Evolutionary conservation across 2,888 invertebrate species (phyloP).

Genomic region (Microctonus hyperodae): DNA sequence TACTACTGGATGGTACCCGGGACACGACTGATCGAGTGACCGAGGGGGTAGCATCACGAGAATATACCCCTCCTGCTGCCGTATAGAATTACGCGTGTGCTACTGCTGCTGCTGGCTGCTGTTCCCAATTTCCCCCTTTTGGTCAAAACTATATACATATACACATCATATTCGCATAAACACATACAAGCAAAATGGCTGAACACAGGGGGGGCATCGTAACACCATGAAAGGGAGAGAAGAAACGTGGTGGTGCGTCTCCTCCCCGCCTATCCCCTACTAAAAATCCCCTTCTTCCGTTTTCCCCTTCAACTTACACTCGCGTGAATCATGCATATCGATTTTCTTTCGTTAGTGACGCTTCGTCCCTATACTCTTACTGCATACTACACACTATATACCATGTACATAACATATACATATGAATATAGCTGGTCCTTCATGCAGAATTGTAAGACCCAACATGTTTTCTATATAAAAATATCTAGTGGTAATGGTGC

Average conservation of each 20-base stretch:
- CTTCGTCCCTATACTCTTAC: slow-evolving; percentile 30
- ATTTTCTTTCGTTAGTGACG: slow-evolving; percentile 56
- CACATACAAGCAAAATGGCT: slow-evolving; percentile 7
- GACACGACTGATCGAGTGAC: slow-evolving; percentile 63
- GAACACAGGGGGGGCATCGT: slow-evolving; percentile 47
- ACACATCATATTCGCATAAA: neutral
- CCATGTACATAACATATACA: too few relatives aligned
- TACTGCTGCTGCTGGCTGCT: slow-evolving; percentile 29
- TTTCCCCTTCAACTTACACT: slow-evolving; percentile 42
- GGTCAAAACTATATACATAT: slow-evolving; percentile 23
- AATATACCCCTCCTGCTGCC: slow-evolving; percentile 57
- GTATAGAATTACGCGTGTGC: slow-evolving; percentile 59
- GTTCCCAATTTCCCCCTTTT: slow-evolving; percentile 31
- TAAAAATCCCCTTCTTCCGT: slow-evolving; percentile 38
- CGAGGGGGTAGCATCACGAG: slow-evolving; percentile 61
- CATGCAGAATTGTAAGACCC: neutral
- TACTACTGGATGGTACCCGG: slow-evolving; percentile 55
- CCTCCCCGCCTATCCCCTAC: slow-evolving; percentile 41
- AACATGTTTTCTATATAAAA: neutral
- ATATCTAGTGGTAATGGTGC: neutral
- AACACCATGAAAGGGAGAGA: slow-evolving; percentile 49
- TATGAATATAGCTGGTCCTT: neutral
- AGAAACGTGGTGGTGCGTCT: slow-evolving; percentile 39
- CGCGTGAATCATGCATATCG: slow-evolving; percentile 64
- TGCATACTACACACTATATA: neutral